Percentiles rank a stretch among this genome's conserved stretches.
phyloP scores from a whole-genome alignment of 2,797 vertebrate species.

The Synaphobranchus kaupii region DNA sequence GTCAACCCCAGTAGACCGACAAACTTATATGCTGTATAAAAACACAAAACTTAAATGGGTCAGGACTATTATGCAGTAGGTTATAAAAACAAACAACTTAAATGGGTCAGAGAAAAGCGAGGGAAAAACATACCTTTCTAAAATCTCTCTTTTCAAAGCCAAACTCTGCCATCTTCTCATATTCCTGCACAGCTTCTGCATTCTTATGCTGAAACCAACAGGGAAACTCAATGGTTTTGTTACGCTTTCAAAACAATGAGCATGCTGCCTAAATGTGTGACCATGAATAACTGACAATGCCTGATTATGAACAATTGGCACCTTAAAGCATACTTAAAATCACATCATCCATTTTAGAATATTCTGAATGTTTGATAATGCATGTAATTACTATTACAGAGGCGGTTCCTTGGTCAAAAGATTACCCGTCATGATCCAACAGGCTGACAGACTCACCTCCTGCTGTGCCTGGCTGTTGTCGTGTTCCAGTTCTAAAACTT shows the following conservation, averaged over 20 bases:
- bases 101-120: not conserved
- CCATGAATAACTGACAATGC: not conserved
- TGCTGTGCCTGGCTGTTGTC: constrained; percentile 84
- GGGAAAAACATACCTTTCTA: constrained; percentile 79
- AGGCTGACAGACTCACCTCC: constrained; percentile 72
- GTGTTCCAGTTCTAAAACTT: constrained; percentile 88
- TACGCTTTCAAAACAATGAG: not conserved
- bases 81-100: not conserved
- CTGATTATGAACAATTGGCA: not conserved
- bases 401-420: no score
- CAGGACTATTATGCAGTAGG: not conserved
- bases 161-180: constrained; percentile 85
- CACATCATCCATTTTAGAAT: not conserved
- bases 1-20: no score
- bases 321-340: not conserved
- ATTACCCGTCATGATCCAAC: not conserved
- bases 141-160: constrained; percentile 94
- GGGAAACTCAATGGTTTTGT: not conserved
- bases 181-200: constrained; percentile 83
- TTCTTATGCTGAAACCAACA: constrained; percentile 79
- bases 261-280: not conserved
- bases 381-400: not conserved
- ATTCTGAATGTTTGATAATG: not conserved
- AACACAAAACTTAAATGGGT: no score
- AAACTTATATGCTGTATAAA: no score